phyloP scores from a whole-genome alignment of 2,797 vertebrate genomes.

The Leptatherina wallacei region DNA sequence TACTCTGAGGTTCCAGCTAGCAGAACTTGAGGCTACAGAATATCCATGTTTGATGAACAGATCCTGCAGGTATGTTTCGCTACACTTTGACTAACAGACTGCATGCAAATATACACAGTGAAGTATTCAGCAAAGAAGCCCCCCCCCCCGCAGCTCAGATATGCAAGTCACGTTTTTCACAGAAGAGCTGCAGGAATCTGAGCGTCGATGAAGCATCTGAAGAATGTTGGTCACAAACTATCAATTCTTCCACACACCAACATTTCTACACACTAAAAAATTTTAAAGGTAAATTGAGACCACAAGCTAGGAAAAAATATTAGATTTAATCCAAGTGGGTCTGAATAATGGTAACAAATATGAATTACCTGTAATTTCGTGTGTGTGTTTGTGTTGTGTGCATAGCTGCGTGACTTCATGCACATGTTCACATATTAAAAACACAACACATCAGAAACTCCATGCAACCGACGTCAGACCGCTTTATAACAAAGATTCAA shows the following conservation, averaged over 20 bases:
- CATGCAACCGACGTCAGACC: too few relatives aligned
- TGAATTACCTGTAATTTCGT: neutral
- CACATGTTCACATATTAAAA: neutral
- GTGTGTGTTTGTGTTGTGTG: too few relatives aligned
- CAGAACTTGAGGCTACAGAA: neutral
- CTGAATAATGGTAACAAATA: neutral
- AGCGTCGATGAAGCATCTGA: neutral
- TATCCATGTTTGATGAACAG: neutral
- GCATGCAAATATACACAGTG: neutral
- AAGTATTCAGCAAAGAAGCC: neutral
- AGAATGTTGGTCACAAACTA: neutral
- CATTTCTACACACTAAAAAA: neutral
- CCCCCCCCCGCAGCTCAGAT: neutral
- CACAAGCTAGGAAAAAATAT: neutral
- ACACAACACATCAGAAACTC: neutral
- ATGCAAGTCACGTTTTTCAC: conserved; percentile 3
- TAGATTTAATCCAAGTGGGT: neutral
- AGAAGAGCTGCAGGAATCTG: neutral
- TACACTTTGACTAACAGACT: neutral
- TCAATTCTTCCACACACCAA: neutral
- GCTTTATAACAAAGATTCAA: neutral
- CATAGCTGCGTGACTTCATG: neutral
- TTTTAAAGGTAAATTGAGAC: neutral
- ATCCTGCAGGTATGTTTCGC: neutral
- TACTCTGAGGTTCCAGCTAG: neutral